Evolutionary conservation across 2,888 invertebrate species (phyloP), one percentile per base, ranked within the genome.

Genomic region (Drosophila rellima): DNA sequence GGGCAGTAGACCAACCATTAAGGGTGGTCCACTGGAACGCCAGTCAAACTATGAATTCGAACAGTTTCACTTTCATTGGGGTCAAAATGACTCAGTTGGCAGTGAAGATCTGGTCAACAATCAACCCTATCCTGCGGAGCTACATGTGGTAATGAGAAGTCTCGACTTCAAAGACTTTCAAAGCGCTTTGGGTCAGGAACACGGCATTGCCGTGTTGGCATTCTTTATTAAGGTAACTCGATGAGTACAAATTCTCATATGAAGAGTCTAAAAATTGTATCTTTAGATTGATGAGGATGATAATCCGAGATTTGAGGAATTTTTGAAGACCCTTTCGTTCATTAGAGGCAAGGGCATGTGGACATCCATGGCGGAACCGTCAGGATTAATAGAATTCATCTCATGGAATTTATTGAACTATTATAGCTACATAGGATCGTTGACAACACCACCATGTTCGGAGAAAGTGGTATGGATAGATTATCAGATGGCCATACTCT

Each of bases 391-490:
- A 10, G 93, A 94, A 55, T 93, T 95, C 44, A 82, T 95, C 57
- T 94, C 93, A 0, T 91, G 92, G 42, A 93, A 94, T 84, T 91
- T 94, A 68, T 90, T 94, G 31, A 92, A 94, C 42, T 98, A 96
- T 93, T 97, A 95, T 93, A 97, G 96, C 0, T 98, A 98, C 91
- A 94, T 94, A 45, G 98, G 98, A 0, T 97, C 97, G 0, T 91
- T 98, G 75, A 97, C 97, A 3, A 97, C 97, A 2, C 97, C 97
- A 1, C 97, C 97, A 0, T 96, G 96, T 81, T 94, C 94, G 23
- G 97, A 98, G 93, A 95, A 96, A 52, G 97, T 97, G 39, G 95
- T 95, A 37, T 98, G 97, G 97, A 94, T 97, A 65, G 96, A 97
- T 82, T 96, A 96, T 88, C 94, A 95, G 80, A 94, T 95, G 67